Base-by-base conservation (phyloP, 2,888 invertebrate species). In the Campaea margaritaria region DNA sequence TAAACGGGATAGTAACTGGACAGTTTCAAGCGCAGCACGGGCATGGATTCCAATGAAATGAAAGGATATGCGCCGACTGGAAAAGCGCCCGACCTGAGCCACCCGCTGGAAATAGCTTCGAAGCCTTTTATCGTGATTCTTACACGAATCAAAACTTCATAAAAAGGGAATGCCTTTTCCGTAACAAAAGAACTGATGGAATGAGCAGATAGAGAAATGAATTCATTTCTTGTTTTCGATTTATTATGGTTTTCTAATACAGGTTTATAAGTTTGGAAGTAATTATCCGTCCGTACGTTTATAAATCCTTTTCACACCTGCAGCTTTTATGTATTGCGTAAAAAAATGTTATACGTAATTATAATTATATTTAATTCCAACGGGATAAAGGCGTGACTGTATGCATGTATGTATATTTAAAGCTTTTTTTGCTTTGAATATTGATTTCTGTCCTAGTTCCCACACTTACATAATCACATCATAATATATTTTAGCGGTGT, bases 1-100 rank as follows among this genome's bases (percentile, higher is more conserved):
- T 27, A 68, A 78, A 76, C 69, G 49, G 11, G 27, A 31, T 14
- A 57, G 50, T 27, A n/a, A 76, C 67, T 80, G 55, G 69, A 60
- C 14, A 34, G 64, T 65, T 58, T 68, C 67, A 39, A 87, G 83
- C 75, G 75, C 60, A 70, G 76, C 86, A 75, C 63, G 63, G 72
- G 72, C 76, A 76, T 79, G 82, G 83, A 89, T 86, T 88, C 86
- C 90, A 75, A 82, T 85, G 86, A 87, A 89, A 91, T 89, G 86
- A 89, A 89, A 86, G 86, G 85, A 87, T 87, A 86, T 82, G 81
- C 83, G 82, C 74, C 67, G 80, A 56, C 64, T 79, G 79, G 82
- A 82, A 82, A 82, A 84, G 82, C 81, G 81, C 75, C 80, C 81
- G 78, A 75, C 77, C 78, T 80, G 72, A 74, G 76, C 64, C 70